Base-by-base conservation (phyloP, 1,140 invertebrate genomes). In the Teleopsis dalmanni region DNA sequence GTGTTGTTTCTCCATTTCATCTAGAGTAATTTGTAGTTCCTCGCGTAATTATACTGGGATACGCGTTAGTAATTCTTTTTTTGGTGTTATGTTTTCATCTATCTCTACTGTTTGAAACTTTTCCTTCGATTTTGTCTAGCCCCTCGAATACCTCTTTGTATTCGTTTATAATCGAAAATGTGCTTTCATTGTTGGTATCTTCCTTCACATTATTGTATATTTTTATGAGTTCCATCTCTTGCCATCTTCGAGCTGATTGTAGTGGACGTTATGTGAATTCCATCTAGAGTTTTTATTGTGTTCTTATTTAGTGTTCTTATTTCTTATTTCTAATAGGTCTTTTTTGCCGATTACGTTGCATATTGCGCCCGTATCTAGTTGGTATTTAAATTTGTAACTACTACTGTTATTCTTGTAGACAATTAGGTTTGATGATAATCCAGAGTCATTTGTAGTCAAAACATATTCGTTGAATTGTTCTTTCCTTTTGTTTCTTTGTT, bases 291-390 rank as follows among this genome's bases (percentile, higher is more conserved):
- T 40, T 14, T 27, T 5, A 40, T 11, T 19, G 11, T 40, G 11
- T 9, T 40, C 22, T 13, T 23, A 19, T 14, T 40, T n/a, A n/a
- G n/a, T 7, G 6, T 40, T 40, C 11, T 23, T 7, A 19, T 18
- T 8, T 11, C 10, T 40, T 40, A 19, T 19, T 23, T 21, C 22
- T 14, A n/a, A n/a, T n/a, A n/a, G n/a, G n/a, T 40, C 21, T 23
- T 40, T 40, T 19, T 19, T 21, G 11, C 37, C 37, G 37, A 40
- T 40, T 14, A 40, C 7, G n/a, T 40, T 40, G 21, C 37, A 40
- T 13, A 19, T 40, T 40, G 37, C 37, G 8, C 37, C 37, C 22
- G 37, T 40, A 19, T 40, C 37, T 19, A 40, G 21, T 21, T 40
- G 37, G 22, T 8, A 19, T 21, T 40, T 40, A 19, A 18, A 19